Percentiles rank a stretch among this genome's conserved stretches.
Conservation (phyloP, 1,140 invertebrate species). For the Euwallacea fornicatus region DNA sequence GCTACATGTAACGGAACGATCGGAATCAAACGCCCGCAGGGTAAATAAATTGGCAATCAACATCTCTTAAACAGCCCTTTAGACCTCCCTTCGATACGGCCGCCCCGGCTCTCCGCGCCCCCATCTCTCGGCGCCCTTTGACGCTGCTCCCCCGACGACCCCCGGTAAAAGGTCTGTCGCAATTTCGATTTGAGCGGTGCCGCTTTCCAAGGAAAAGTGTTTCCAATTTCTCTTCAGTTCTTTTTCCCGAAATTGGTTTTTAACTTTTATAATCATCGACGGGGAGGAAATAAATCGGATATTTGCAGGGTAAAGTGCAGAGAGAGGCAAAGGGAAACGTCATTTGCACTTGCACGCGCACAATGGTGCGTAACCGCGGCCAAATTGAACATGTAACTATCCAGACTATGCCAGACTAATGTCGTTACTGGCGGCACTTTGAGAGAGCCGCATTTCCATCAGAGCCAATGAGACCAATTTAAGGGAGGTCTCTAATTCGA, state of each 20-base stretch:
- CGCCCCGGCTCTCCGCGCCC: background rate
- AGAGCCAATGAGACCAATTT: slow-evolving; percentile 18
- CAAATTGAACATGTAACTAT: slow-evolving; percentile 24
- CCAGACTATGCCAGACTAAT: slow-evolving; percentile 1
- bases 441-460: slow-evolving; percentile 11
- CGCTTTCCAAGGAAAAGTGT: slow-evolving; percentile 29
- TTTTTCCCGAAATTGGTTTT: slow-evolving; percentile 23
- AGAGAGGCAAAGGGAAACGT: too few species aligned
- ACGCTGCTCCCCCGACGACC: slow-evolving; percentile 11
- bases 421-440: slow-evolving; percentile 8
- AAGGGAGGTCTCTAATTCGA: slow-evolving; percentile 4
- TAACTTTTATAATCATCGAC: background rate
- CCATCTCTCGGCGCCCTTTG: slow-evolving; percentile 27
- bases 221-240: slow-evolving; percentile 29
- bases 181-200: slow-evolving; percentile 24
- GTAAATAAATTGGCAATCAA: slow-evolving; percentile 51
- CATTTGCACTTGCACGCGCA: too few species aligned
- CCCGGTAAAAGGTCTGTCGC: slow-evolving; percentile 30
- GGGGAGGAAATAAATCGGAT: too few species aligned
- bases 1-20: slow-evolving; percentile 18
- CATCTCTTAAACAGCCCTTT: slow-evolving; percentile 44
- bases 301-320: too few species aligned
- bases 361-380: slow-evolving; percentile 9
- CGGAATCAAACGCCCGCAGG: slow-evolving; percentile 46
- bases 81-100: slow-evolving; percentile 22